phyloP scores from a whole-genome alignment of 2,113 vertebrate genomes.

The Sardina pilchardus region DNA sequence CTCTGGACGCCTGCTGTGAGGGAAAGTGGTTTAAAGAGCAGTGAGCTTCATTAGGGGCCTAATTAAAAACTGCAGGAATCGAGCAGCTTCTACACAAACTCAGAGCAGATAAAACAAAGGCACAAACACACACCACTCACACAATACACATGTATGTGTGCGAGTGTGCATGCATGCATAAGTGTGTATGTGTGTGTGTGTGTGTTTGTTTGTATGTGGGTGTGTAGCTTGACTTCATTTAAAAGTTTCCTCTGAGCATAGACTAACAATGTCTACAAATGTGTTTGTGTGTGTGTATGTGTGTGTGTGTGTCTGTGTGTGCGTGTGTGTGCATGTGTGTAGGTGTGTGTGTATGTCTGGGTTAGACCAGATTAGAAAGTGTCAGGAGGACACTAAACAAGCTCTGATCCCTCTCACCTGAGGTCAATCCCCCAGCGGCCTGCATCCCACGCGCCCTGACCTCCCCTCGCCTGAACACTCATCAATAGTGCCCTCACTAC shows the following conservation, averaged over 20 bases:
- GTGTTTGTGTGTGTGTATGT: not conserved
- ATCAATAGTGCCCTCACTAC: not conserved
- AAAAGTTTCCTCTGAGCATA: not conserved
- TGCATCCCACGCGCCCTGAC: not conserved
- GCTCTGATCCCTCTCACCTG: not conserved
- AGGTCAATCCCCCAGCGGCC: not conserved
- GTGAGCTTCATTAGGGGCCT: conserved; percentile 9
- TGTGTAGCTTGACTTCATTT: not conserved
- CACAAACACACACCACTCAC: not conserved
- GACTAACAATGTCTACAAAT: not conserved
- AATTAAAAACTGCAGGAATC: conserved; percentile 14
- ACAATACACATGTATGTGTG: not conserved
- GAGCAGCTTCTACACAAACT: not conserved
- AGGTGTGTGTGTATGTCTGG: not conserved
- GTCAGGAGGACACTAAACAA: not conserved
- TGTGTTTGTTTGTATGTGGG: not conserved
- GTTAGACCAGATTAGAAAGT: not conserved
- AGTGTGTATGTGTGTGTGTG: not conserved
- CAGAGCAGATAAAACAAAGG: not conserved
- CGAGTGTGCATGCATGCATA: not conserved
- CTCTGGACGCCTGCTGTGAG: not conserved
- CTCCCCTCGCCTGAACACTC: not conserved
- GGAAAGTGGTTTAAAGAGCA: not conserved
- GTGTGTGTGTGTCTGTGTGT: not conserved
- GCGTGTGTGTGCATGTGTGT: not conserved